Base-by-base conservation (phyloP, 2,888 invertebrate genomes). In the Oscheius sp. region DNA sequence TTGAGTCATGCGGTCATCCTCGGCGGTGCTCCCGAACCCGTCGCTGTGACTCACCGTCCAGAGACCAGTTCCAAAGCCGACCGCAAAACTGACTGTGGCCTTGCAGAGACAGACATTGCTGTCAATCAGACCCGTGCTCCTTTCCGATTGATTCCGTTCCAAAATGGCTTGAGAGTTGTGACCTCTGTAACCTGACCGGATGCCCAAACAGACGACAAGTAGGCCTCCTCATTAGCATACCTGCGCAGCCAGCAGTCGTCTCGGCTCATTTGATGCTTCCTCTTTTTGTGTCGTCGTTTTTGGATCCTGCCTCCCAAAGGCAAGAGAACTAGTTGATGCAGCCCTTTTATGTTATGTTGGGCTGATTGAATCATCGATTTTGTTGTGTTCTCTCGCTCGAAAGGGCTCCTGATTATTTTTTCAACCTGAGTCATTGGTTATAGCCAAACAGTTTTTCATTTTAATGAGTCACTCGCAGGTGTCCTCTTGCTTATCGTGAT, bases 211-310 rank as follows among this genome's bases (percentile, higher is more conserved):
- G 63, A 21, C 68, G 37, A 55, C 68, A 68, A 68, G 68, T 55
- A 68, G 63, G 9, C 37, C 48, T 53, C 21, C 37, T 68, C 68
- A 68, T 68, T 68, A 68, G 55, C 68, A 68, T 68, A 68, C 35
- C 13, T 42, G 50, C 9, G 29, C 50, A 32, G 29, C 29, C 32
- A 21, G 21, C 55, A 55, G 21, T 32, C 55, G 32, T 42, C 60
- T 37, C 60, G 63, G 50, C 37, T 35, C 37, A 33, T 51, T 55
- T 55, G 29, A 9, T 32, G 55, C 55, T 55, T 55, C 55, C 32
- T 32, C 55, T 55, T 21, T 55, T 32, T 21, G 21, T 21, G 21
- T 21, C 21, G 21, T 55, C 55, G 55, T 55, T 32, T 9, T 55
- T 42, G 42, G 42, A 42, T 42, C 21, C 50, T 33, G 51, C 50